These are phyloP conservation scores for Lobophora halterata DNA, from an alignment of 2,888 invertebrate species.

Conservation along the genomic window DNA sequence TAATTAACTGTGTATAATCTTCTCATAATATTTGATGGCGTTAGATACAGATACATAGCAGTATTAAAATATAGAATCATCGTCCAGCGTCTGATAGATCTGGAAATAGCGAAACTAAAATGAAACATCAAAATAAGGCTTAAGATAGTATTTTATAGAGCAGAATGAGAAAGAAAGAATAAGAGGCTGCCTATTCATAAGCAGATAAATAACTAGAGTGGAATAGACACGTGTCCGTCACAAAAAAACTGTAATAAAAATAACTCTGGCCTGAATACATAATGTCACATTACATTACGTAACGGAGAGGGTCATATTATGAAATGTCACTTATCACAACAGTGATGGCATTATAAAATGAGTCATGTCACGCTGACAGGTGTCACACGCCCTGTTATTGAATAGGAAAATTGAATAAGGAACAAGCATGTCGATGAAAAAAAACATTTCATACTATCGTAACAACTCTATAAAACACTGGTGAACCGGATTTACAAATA, in stretches of 20 bases:
- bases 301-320: constrained; percentile 24
- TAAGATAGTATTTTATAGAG: no score
- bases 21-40: no score
- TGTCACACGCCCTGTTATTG: constrained; percentile 28
- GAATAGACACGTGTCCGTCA: constrained; percentile 8
- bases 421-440: constrained; percentile 4
- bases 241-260: constrained; percentile 8
- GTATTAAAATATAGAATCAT: no score
- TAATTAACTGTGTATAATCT: no score
- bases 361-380: constrained; percentile 29
- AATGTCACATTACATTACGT: constrained; percentile 19
- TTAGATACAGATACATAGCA: no score
- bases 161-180: no score
- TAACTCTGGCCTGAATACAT: constrained; percentile 1
- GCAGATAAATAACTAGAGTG: background rate
- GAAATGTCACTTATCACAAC: constrained; percentile 31
- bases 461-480: constrained; percentile 1
- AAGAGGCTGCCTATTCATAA: no score
- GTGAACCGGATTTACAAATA: no score
- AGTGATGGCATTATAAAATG: constrained; percentile 31
- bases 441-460: background rate
- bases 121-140: no score
- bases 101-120: no score
- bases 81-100: no score
- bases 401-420: constrained; percentile 17